phyloP scores from a whole-genome alignment of 2,888 invertebrate species.

The Pammene aurita region DNA sequence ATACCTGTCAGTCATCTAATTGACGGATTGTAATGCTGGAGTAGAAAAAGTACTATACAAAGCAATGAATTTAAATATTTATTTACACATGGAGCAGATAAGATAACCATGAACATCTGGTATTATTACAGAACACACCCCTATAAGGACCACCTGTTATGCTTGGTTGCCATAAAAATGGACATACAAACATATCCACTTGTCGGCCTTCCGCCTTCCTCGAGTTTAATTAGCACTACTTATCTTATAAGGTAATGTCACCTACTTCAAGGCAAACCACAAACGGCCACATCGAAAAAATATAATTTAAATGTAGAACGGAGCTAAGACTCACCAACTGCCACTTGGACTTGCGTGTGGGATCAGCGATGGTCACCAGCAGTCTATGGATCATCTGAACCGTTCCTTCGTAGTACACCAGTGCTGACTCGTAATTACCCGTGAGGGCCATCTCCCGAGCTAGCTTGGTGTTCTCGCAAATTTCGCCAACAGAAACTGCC shows the following conservation, averaged over 20 bases:
- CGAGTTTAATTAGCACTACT: slow-evolving; percentile 68
- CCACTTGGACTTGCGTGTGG: slow-evolving; percentile 93
- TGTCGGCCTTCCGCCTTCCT: slow-evolving; percentile 72
- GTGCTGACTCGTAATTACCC: slow-evolving; percentile 97
- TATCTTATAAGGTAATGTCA: slow-evolving; percentile 75
- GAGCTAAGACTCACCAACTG: slow-evolving; percentile 86
- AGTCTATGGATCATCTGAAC: slow-evolving; percentile 95
- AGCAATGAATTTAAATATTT: too few relatives aligned
- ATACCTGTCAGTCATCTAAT: too few relatives aligned
- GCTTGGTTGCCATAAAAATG: slow-evolving; percentile 46
- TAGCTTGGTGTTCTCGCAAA: slow-evolving; percentile 96
- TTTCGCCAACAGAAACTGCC: slow-evolving; percentile 95
- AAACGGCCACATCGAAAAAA: slow-evolving; percentile 42
- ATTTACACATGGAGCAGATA: slow-evolving; percentile 10
- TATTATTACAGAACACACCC: slow-evolving; percentile 4
- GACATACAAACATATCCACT: slow-evolving; percentile 54
- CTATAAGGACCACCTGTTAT: slow-evolving; percentile 32
- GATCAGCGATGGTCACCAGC: slow-evolving; percentile 90
- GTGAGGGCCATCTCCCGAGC: slow-evolving; percentile 97
- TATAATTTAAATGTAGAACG: slow-evolving; percentile 45
- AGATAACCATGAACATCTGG: slow-evolving; percentile 13
- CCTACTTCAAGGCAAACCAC: slow-evolving; percentile 69
- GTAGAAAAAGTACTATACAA: too few relatives aligned
- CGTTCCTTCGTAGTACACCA: slow-evolving; percentile 96
- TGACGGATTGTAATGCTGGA: too few relatives aligned